Base-by-base conservation (phyloP, 1,140 invertebrate genomes). In the Musca vetustissima region DNA sequence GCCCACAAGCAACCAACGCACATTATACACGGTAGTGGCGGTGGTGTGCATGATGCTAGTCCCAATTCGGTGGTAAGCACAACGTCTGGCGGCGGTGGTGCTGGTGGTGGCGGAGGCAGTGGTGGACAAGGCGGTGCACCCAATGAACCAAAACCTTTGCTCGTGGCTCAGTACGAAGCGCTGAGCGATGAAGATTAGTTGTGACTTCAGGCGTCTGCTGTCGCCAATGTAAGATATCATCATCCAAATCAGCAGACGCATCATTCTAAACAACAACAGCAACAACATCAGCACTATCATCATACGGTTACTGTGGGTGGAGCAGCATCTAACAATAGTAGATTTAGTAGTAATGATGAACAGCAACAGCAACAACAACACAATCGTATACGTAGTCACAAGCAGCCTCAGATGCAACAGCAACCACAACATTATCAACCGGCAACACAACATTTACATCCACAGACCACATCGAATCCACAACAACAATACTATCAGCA, bases 161-260 rank as follows among this genome's bases (percentile, higher is more conserved):
- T 95, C 74, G 92, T 90, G 19, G 89, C 91, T 68, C 92, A 94
- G 81, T 95, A 94, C 83, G 93, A 94, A 83, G 91, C 92, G 21
- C 85, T 95, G 1, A 93, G 92, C 67, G 93, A 94, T 84, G 93
- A 95, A 84, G 93, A 94, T 86, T 94, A 86, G 82, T 82, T 80
- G 78, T 80, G 78, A 80, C 78, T 80, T 73, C 78, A 79, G 75
- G 78, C 78, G 78, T 73, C 73, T 66, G 70, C 68, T 71, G 25
- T 43, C 64, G 55, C 28, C 50, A 68, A 17, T 22, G 61, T 32
- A 9, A 36, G 25, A 32, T 32, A 17, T 64, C 28, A 43, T 43
- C 36, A 43, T 22, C 32, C 47, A 48, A 70, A 64, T 48, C 55
- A 43, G 28, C 69, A 70, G 48, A 53, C 48, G 57, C 69, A 67